Base-by-base conservation (phyloP, 1,140 invertebrate genomes). In the Sinella curviseta region DNA sequence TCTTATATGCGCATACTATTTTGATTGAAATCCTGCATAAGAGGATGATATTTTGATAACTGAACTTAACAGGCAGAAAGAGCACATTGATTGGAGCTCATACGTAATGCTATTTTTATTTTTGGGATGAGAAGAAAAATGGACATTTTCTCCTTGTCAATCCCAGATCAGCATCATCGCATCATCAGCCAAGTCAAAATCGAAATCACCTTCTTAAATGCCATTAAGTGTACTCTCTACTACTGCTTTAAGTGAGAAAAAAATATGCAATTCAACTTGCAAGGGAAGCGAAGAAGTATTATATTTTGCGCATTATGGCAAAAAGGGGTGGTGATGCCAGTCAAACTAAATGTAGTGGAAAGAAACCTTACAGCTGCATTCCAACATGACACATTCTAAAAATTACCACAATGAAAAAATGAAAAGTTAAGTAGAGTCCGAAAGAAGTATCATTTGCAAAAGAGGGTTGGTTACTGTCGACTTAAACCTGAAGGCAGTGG, bases 71-170 rank as follows among this genome's bases (percentile, higher is more conserved):
- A 48, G 4, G 4, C 4, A 48, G 17, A 48, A 48, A 48, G 17
- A 48, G 4, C 4, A 48, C 39, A 48, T 48, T 48, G 39, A 48
- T 48, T 48, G 39, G 17, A 48, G 17, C 39, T 17, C n/a, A n/a
- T n/a, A n/a, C n/a, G n/a, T n/a, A n/a, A 48, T 48, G 39, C 17
- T 48, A 48, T 17, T 48, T 48, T 48, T n/a, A n/a, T n/a, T 60
- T 60, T 60, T 14, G 12, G 24, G 55, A 60, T 26, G 55, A 26
- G 55, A 60, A n/a, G 55, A 60, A 60, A 60, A 60, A 60, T 60
- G 55, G 55, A 60, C 14, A 26, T 60, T 60, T 60, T 60, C 55
- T 14, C 39, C 55, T 60, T 60, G 55, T 60, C 55, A 60, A 48
- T 48, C 39, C 4, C 4, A 60, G 55, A 60, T 60, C 55, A 60